Evolutionary conservation across 1,140 invertebrate genomes (phyloP).

Genomic region (Drosophila fuyamai): DNA sequence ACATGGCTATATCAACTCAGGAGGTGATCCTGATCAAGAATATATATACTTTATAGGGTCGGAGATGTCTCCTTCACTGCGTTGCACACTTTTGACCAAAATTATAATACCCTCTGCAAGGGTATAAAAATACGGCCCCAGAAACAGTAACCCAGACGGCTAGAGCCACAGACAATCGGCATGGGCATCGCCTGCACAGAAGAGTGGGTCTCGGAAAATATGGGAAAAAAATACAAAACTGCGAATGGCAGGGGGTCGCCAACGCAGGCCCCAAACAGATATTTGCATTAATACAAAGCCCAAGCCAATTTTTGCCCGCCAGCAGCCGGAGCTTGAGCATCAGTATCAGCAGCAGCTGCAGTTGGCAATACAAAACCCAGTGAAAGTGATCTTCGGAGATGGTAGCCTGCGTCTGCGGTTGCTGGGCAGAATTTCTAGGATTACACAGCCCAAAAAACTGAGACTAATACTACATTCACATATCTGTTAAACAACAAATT

Average conservation of each 20-base stretch:
- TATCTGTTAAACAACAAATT: too few relatives aligned
- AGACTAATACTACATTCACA: too few relatives aligned
- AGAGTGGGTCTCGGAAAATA: constrained; percentile 22
- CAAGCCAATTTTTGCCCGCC: constrained; percentile 77
- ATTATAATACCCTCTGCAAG: too few relatives aligned
- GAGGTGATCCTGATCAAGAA: too few relatives aligned
- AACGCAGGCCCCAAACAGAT: constrained; percentile 70
- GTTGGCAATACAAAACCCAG: constrained; percentile 20
- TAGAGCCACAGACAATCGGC: constrained; percentile 58
- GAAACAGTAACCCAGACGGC: constrained; percentile 30
- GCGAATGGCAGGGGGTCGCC: constrained; percentile 54
- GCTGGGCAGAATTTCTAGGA: constrained; percentile 11
- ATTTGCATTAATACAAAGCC: constrained; percentile 83
- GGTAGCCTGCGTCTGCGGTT: constrained; percentile 23
- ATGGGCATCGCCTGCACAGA: constrained; percentile 41
- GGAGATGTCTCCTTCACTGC: too few relatives aligned
- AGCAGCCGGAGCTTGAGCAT: constrained; percentile 49
- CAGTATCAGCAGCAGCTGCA: constrained; percentile 11
- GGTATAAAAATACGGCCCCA: constrained; percentile 11
- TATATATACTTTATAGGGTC: too few relatives aligned
- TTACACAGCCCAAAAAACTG: constrained; percentile 1
- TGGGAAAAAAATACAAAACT: constrained; percentile 1
- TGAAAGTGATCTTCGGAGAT: constrained; percentile 65
- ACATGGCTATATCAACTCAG: too few relatives aligned
- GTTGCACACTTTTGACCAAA: too few relatives aligned